Evolutionary conservation across 2,113 vertebrate genomes (phyloP).

Genomic region (Lepisosteus oculatus): DNA sequence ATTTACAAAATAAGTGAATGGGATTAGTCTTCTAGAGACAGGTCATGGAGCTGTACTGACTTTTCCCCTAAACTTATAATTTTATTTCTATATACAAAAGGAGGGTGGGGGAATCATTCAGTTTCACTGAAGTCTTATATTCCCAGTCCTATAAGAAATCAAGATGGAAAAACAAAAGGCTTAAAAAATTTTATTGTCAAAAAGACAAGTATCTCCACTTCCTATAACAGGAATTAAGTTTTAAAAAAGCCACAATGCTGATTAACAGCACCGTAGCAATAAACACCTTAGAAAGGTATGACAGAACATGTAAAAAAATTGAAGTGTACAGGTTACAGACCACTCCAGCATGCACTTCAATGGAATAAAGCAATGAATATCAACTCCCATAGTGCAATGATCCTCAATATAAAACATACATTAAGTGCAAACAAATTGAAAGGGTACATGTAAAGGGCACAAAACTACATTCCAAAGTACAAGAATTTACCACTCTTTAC

Average conservation of each 20-base stretch:
- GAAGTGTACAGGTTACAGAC: slow-evolving; percentile 17
- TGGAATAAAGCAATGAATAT: slow-evolving; percentile 24
- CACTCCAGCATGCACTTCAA: slow-evolving; percentile 4
- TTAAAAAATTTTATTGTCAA: slow-evolving; percentile 59
- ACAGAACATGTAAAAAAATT: slow-evolving; percentile 30
- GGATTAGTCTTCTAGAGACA: too few relatives aligned
- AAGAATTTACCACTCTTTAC: not conserved
- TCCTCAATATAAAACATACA: not conserved
- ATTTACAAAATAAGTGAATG: too few relatives aligned
- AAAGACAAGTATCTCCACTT: slow-evolving; percentile 56
- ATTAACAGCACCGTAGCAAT: slow-evolving; percentile 34
- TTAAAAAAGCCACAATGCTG: slow-evolving; percentile 21
- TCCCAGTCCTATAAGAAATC: too few relatives aligned
- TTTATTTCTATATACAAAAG: slow-evolving; percentile 8
- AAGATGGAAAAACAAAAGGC: not conserved
- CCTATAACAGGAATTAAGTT: slow-evolving; percentile 50
- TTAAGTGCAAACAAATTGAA: slow-evolving; percentile 23
- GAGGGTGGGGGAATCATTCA: not conserved
- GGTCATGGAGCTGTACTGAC: slow-evolving; percentile 12
- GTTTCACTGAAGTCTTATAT: not conserved
- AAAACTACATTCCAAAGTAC: not conserved
- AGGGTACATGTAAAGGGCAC: not conserved
- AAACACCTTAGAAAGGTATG: slow-evolving; percentile 37
- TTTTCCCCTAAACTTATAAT: not conserved
- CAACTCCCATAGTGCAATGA: slow-evolving; percentile 25